These are phyloP conservation scores for Epicauta chinensis DNA, from an alignment of 1,140 invertebrate species.

Conservation along the genomic window DNA sequence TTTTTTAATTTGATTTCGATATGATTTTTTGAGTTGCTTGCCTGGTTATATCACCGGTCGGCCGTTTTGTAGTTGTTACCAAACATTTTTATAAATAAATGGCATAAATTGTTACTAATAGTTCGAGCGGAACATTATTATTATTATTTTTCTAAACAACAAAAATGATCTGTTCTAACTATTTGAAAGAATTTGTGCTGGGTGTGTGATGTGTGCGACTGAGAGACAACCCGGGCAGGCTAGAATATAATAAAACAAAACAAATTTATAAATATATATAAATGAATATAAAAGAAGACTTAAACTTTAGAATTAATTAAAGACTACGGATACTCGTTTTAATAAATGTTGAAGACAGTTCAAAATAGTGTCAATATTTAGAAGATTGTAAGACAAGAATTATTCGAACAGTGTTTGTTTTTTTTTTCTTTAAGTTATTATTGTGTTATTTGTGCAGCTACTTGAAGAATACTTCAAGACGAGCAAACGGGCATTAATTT, in stretches of 20 bases:
- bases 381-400: no score
- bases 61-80: constrained; percentile 36
- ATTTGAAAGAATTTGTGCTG: constrained; percentile 13
- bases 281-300: constrained; percentile 1
- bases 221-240: constrained; percentile 45
- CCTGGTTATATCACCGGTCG: constrained; percentile 34
- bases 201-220: constrained; percentile 38
- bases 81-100: constrained; percentile 24
- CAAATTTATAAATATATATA: no score
- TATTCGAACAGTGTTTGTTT: not conserved
- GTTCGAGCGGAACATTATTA: not conserved
- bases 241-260: constrained; percentile 35
- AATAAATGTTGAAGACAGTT: not conserved
- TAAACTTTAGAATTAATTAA: not conserved
- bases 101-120: constrained; percentile 15
- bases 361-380: constrained; percentile 18
- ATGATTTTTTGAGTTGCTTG: constrained; percentile 34
- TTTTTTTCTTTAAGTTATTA: not conserved
- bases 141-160: no score
- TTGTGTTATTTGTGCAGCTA: no score
- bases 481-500: constrained; percentile 8
- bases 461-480: no score
- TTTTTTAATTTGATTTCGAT: constrained; percentile 9
- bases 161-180: not conserved
- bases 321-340: not conserved